Evolutionary conservation across 2,113 vertebrate species (phyloP).

Genomic region (Psittacus erithacus): DNA sequence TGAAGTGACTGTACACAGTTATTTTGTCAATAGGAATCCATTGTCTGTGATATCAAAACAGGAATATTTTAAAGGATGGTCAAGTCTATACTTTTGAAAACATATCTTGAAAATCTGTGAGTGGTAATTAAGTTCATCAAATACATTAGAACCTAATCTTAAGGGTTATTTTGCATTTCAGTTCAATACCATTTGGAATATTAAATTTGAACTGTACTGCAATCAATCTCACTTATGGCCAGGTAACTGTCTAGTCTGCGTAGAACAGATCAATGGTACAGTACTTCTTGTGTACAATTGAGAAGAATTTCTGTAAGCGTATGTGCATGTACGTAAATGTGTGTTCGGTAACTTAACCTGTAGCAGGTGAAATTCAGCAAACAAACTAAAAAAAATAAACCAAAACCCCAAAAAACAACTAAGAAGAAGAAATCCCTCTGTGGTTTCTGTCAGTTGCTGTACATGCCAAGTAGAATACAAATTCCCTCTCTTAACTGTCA

Average conservation of each 20-base stretch:
- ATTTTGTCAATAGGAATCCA: background rate
- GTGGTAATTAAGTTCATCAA: background rate
- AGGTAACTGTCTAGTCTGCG: background rate
- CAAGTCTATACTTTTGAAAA: background rate
- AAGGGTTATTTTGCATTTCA: background rate
- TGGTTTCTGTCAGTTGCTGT: background rate
- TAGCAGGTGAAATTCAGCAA: background rate
- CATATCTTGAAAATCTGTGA: background rate
- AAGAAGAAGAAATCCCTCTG: rapidly evolving
- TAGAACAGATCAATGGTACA: background rate
- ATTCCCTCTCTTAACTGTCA: background rate
- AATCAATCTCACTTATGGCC: background rate
- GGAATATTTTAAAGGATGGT: background rate
- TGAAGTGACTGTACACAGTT: background rate
- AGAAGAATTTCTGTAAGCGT: background rate
- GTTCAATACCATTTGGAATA: background rate
- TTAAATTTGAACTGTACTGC: background rate
- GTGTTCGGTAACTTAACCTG: background rate
- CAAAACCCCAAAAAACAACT: too few species aligned
- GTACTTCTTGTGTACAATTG: background rate
- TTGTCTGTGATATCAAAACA: background rate
- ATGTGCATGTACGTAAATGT: background rate
- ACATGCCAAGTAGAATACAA: background rate
- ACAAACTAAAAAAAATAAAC: background rate
- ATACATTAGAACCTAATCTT: background rate